These are phyloP conservation scores for Capitella teleta DNA, from an alignment of 1,140 invertebrate species.

Conservation along the genomic window DNA sequence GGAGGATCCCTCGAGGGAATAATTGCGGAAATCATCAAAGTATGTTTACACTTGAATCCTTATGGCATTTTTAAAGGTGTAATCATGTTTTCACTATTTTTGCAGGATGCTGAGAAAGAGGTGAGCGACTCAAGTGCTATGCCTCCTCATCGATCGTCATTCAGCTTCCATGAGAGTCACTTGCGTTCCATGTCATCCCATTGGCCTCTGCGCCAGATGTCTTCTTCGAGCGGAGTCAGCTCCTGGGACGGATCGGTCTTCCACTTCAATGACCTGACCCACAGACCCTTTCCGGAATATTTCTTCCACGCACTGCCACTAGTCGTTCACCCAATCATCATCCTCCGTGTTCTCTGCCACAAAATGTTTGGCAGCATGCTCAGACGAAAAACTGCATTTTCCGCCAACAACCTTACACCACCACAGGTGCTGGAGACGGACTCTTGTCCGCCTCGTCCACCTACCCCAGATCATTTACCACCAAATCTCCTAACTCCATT, in stretches of 20 bases:
- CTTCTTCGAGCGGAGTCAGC: neutral
- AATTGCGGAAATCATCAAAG: conserved; percentile 33
- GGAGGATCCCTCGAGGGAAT: conserved; percentile 37
- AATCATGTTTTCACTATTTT: neutral
- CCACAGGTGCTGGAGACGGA: neutral
- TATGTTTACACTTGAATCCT: too few species aligned
- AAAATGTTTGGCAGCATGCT: conserved; percentile 42
- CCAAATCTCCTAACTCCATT: neutral
- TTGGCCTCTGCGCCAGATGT: neutral
- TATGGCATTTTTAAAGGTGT: too few species aligned
- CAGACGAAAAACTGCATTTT: conserved; percentile 7
- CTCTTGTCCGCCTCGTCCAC: neutral
- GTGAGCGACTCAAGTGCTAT: neutral
- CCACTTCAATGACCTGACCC: neutral
- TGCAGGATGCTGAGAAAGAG: conserved; percentile 6
- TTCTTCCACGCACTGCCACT: conserved; percentile 42
- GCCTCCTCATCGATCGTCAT: neutral
- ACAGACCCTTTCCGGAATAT: conserved; percentile 30
- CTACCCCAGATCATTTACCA: neutral
- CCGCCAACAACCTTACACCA: neutral
- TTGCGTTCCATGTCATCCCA: too few species aligned
- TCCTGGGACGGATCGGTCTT: neutral
- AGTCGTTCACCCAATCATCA: conserved; percentile 50
- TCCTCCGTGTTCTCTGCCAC: conserved; percentile 51
- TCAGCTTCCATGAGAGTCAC: neutral